Conservation (phyloP, 2,888 invertebrate genomes). For the Orthonychiurus folsomi region DNA sequence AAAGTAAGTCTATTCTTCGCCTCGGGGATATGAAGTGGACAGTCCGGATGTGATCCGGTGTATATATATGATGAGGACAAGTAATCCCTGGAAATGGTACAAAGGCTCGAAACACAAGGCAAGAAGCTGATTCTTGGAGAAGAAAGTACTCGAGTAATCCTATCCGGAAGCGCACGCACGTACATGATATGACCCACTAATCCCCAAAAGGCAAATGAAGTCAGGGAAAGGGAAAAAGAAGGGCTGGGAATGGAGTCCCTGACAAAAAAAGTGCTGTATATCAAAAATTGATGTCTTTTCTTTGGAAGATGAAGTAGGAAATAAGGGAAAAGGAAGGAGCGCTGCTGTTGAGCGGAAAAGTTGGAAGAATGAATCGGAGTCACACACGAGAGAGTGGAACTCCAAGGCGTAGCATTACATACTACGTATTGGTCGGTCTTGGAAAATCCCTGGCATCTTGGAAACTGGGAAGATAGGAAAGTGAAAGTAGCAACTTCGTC, state of each 20-base stretch:
- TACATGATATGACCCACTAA: background rate
- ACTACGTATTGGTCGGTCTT: too few species aligned
- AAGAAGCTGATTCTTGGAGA: too few species aligned
- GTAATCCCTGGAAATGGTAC: too few species aligned
- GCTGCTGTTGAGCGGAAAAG: background rate
- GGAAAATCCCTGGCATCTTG: background rate
- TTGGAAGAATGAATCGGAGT: background rate
- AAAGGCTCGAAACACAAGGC: too few species aligned
- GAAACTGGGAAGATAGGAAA: background rate
- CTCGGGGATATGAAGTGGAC: too few species aligned
- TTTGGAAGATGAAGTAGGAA: background rate
- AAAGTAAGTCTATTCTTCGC: too few species aligned
- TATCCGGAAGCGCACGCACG: background rate
- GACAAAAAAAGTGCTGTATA: background rate
- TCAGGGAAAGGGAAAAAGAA: background rate
- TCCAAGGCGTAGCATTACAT: background rate
- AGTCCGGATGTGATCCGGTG: too few species aligned
- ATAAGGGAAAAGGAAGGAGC: background rate
- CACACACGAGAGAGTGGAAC: background rate
- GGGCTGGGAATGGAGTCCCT: background rate
- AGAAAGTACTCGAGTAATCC: background rate
- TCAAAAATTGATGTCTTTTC: slow-evolving; percentile 1
- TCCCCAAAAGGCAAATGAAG: slow-evolving; percentile 1
- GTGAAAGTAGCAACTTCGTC: background rate
- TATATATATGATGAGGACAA: too few species aligned